These are phyloP conservation scores for Chaetura pelagica DNA, from an alignment of 2,113 vertebrate genomes.

Conservation along the genomic window DNA sequence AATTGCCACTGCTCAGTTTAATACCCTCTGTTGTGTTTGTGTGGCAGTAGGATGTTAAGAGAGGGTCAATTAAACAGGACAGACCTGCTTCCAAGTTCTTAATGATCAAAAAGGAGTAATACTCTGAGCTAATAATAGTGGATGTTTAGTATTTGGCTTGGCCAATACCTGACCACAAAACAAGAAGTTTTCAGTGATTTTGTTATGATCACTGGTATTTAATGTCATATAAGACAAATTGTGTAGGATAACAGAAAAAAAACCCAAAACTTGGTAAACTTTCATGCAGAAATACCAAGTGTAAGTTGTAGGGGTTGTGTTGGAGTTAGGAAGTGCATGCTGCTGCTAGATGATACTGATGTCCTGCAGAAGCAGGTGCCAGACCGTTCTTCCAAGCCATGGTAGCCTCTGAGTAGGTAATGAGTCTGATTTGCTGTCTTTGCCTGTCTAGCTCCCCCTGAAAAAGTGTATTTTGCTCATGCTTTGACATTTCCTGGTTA, in stretches of 20 bases:
- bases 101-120: background rate
- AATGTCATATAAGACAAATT: background rate
- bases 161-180: background rate
- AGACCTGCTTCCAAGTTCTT: background rate
- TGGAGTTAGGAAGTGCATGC: background rate
- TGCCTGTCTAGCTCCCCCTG: background rate
- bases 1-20: background rate
- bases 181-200: background rate
- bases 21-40: background rate
- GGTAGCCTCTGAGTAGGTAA: background rate
- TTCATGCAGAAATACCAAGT: background rate
- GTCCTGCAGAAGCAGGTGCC: background rate
- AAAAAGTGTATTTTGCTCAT: background rate
- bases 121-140: background rate
- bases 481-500: background rate
- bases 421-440: background rate
- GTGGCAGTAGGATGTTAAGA: background rate
- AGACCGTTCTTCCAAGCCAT: background rate
- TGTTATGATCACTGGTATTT: background rate
- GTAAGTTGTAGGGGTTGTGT: rapidly evolving
- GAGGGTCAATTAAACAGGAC: background rate
- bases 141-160: background rate
- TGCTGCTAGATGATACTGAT: background rate
- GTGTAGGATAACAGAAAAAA: background rate
- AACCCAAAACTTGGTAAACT: background rate